phyloP scores from a whole-genome alignment of 2,797 vertebrate genomes.

The Pseudochromis fuscus region DNA sequence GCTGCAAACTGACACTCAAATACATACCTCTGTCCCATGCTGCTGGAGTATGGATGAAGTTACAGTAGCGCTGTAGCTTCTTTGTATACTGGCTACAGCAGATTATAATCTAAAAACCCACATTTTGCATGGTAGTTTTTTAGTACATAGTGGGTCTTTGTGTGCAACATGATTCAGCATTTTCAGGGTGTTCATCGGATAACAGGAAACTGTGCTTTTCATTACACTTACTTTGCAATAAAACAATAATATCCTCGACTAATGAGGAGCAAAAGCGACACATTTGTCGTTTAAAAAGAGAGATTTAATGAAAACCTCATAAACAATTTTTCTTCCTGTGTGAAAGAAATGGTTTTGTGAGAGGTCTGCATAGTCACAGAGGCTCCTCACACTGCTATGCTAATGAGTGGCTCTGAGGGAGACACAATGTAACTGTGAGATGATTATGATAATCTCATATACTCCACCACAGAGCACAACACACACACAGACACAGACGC shows the following conservation, averaged over 20 bases:
- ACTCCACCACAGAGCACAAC: slow-evolving; percentile 59
- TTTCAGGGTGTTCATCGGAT: background rate
- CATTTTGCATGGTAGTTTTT: accelerated
- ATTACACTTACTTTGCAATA: no score
- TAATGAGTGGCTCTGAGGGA: slow-evolving; percentile 77
- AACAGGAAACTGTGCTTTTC: background rate
- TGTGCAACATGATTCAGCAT: slow-evolving; percentile 3
- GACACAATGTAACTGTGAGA: slow-evolving; percentile 78
- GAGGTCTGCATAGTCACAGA: slow-evolving; percentile 50
- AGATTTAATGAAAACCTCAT: background rate
- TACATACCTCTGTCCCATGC: background rate
- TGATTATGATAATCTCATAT: slow-evolving; percentile 81
- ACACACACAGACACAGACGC: slow-evolving; percentile 34
- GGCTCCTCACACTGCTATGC: slow-evolving; percentile 65
- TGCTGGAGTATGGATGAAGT: slow-evolving; percentile 1
- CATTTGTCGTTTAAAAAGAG: background rate
- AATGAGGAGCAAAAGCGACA: background rate
- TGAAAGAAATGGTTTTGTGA: slow-evolving; percentile 23
- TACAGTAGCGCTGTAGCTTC: slow-evolving; percentile 7
- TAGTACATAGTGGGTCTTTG: accelerated
- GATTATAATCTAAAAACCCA: background rate
- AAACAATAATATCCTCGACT: no score
- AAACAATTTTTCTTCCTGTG: background rate
- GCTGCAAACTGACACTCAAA: slow-evolving; percentile 27
- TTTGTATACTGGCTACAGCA: background rate